These are phyloP conservation scores for Lithobates sylvaticus DNA, from an alignment of 2,797 vertebrate species.

Conservation along the genomic window DNA sequence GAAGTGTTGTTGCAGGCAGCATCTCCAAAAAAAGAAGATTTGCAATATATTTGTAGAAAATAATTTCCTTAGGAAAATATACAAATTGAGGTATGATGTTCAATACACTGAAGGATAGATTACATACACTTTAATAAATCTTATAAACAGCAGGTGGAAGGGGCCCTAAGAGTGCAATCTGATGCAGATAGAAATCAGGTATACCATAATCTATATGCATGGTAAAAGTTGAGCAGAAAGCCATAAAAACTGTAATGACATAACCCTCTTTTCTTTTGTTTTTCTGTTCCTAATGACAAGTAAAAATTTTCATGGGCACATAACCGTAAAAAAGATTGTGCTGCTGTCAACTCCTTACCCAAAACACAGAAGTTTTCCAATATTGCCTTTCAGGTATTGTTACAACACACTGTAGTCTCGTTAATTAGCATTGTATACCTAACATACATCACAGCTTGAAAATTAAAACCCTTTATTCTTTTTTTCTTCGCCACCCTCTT, in stretches of 20 bases:
- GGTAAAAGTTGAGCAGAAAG: neutral
- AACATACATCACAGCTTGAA: neutral
- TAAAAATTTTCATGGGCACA: neutral
- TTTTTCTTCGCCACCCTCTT: neutral
- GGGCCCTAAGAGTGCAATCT: too few relatives aligned
- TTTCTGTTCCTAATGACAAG: too few relatives aligned
- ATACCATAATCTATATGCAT: neutral
- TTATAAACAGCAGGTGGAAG: too few relatives aligned
- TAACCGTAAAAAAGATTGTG: neutral
- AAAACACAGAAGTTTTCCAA: neutral
- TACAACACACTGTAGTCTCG: neutral
- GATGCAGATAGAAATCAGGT: too few relatives aligned
- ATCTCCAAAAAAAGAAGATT: too few relatives aligned
- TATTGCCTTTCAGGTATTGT: neutral
- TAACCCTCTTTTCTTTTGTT: neutral
- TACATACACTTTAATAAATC: too few relatives aligned
- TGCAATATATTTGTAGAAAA: too few relatives aligned
- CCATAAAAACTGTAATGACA: neutral
- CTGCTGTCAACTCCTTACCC: neutral
- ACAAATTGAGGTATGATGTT: too few relatives aligned
- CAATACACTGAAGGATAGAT: too few relatives aligned
- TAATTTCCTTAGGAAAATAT: too few relatives aligned
- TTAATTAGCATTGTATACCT: neutral
- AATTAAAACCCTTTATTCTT: neutral
- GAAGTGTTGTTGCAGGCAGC: too few relatives aligned